These are phyloP conservation scores for Nannobrachium achirus DNA, from an alignment of 2,113 vertebrate species.

Conservation along the genomic window DNA sequence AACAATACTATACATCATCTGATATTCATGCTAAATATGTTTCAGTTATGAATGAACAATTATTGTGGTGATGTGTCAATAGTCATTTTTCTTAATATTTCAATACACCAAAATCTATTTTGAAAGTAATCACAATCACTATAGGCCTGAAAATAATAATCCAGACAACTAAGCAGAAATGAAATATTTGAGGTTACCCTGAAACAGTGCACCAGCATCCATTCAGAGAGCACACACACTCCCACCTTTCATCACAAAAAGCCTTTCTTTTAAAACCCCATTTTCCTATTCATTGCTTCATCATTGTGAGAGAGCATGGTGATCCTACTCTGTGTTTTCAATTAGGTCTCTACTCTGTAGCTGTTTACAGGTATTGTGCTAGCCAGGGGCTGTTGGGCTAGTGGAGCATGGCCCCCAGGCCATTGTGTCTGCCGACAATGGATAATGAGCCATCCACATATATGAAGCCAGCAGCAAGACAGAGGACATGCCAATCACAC, in stretches of 20 bases:
- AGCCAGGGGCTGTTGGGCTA: slow-evolving; percentile 64
- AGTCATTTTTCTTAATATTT: no score
- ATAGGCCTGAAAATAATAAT: background rate
- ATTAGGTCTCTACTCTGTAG: slow-evolving; percentile 82
- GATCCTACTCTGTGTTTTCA: slow-evolving; percentile 85
- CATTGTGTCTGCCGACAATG: slow-evolving; percentile 90
- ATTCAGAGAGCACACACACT: slow-evolving; percentile 35
- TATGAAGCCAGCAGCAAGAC: slow-evolving; percentile 82
- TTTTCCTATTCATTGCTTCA: slow-evolving; percentile 84
- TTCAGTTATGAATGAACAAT: no score
- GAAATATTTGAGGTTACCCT: slow-evolving; percentile 20
- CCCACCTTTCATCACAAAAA: slow-evolving; percentile 75
- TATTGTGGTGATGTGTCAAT: no score
- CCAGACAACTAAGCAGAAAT: background rate
- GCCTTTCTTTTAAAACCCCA: slow-evolving; percentile 71
- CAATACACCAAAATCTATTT: no score
- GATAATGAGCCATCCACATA: slow-evolving; percentile 91
- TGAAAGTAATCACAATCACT: background rate
- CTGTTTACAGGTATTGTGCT: slow-evolving; percentile 85
- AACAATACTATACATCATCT: no score
- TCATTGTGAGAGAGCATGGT: slow-evolving; percentile 83
- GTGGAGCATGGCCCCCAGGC: slow-evolving; percentile 76
- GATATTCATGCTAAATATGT: no score
- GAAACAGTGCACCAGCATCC: background rate
- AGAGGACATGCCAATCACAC: slow-evolving; percentile 77